Conservation (phyloP, 2,797 vertebrate species). For the Nyctalus aviator region DNA sequence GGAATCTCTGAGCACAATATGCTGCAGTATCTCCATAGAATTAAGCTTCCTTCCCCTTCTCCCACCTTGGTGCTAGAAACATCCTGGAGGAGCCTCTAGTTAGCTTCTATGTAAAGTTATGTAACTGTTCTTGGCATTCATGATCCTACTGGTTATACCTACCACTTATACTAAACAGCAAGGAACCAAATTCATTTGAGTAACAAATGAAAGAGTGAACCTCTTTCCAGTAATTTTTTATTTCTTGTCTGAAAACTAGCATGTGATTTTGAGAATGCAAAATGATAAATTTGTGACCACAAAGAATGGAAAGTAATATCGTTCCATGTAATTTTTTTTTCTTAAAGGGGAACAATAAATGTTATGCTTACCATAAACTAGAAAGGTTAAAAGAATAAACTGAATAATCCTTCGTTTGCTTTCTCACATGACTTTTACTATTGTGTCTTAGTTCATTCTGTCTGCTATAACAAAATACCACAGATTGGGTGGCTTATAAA, state of each 20-base stretch:
- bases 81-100: neutral
- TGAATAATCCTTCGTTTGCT: neutral
- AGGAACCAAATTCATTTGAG: neutral
- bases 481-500: neutral
- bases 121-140: neutral
- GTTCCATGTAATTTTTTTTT: conserved; percentile 17
- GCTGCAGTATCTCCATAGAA: neutral
- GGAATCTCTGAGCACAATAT: neutral
- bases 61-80: neutral
- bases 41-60: neutral
- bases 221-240: conserved; percentile 6
- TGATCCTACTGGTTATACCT: neutral
- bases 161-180: neutral
- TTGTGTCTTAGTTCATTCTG: neutral
- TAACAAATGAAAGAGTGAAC: neutral
- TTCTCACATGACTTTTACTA: neutral
- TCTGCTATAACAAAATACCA: neutral
- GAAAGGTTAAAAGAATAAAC: neutral
- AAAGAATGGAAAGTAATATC: conserved; percentile 14
- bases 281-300: conserved; percentile 2
- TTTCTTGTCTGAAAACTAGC: conserved; percentile 44
- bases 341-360: neutral
- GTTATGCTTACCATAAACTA: neutral
- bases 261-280: conserved; percentile 2
- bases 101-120: neutral